Conservation (phyloP, 2,888 invertebrate genomes). For the Junonia oenone region DNA sequence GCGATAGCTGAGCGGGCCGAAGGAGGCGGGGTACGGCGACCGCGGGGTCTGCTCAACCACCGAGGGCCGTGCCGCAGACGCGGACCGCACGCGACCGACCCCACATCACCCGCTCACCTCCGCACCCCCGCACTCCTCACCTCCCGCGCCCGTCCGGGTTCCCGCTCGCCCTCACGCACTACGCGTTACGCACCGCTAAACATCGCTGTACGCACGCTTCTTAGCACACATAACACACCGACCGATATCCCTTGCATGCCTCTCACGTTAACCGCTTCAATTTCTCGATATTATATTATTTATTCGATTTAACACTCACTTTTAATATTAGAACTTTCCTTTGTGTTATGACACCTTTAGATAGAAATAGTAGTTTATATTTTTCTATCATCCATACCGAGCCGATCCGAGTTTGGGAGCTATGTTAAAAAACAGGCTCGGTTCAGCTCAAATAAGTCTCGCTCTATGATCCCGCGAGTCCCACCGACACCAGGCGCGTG, state of each 20-base stretch:
- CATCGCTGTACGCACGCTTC: constrained; percentile 36
- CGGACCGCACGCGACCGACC: constrained; percentile 45
- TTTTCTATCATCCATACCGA: constrained; percentile 63
- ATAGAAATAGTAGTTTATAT: constrained; percentile 53
- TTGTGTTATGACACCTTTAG: constrained; percentile 36
- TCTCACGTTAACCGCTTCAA: constrained; percentile 14
- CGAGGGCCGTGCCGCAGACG: constrained; percentile 59
- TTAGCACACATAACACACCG: constrained; percentile 33
- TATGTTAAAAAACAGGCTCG: constrained; percentile 32
- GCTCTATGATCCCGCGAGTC: constrained; percentile 45
- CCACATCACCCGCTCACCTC: constrained; percentile 12
- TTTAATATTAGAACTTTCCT: constrained; percentile 17
- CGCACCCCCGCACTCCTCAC: constrained; percentile 4
- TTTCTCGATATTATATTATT: constrained; percentile 4
- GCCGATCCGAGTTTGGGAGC: constrained; percentile 29
- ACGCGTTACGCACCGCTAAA: constrained; percentile 6
- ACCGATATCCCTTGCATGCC: constrained; percentile 37
- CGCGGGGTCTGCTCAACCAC: constrained; percentile 53
- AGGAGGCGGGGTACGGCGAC: constrained; percentile 73
- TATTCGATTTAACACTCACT: constrained; percentile 19
- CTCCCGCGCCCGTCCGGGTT: constrained; percentile 1
- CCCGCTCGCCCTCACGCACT: not conserved
- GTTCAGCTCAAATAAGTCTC: constrained; percentile 45
- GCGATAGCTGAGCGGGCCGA: constrained; percentile 65
- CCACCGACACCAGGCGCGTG: constrained; percentile 48